Evolutionary conservation across 2,113 vertebrate species (phyloP).

Genomic region (Azemiops feae): DNA sequence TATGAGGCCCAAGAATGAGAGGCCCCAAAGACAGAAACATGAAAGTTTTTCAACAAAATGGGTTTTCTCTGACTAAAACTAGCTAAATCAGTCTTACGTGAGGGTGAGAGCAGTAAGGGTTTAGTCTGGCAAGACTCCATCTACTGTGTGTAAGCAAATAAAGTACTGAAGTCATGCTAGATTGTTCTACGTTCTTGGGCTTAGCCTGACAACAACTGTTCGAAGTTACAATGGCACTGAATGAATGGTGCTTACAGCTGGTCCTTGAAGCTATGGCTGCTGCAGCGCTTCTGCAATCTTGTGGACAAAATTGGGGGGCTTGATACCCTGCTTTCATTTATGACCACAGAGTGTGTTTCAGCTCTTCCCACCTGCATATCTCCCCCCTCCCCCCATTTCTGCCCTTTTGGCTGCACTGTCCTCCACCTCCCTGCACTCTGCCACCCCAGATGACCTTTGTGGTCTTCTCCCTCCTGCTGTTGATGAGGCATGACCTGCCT

Average conservation of each 20-base stretch:
- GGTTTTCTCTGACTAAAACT: too few relatives aligned
- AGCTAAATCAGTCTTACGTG: too few relatives aligned
- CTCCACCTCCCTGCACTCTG: not conserved
- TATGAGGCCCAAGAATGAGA: not conserved
- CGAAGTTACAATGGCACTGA: not conserved
- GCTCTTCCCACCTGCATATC: not conserved
- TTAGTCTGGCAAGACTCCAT: too few relatives aligned
- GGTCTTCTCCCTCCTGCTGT: not conserved
- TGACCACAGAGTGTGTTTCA: not conserved
- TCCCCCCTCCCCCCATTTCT: not conserved
- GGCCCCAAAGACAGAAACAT: not conserved
- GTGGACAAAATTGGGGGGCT: not conserved
- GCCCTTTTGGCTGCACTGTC: not conserved
- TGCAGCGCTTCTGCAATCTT: not conserved
- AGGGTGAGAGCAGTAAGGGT: too few relatives aligned
- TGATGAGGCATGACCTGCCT: not conserved
- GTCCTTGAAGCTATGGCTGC: not conserved
- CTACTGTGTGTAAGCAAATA: too few relatives aligned
- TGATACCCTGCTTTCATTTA: not conserved
- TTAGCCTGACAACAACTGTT: too few relatives aligned
- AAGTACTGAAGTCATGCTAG: too few relatives aligned
- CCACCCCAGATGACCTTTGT: not conserved
- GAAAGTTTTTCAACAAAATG: not conserved
- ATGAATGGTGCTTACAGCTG: not conserved
- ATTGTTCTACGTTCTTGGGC: too few relatives aligned